Evolutionary conservation across 30 jellyfish, hydroid and myxozoan species (phyloP).

Genomic region (Aurelia aurita): DNA sequence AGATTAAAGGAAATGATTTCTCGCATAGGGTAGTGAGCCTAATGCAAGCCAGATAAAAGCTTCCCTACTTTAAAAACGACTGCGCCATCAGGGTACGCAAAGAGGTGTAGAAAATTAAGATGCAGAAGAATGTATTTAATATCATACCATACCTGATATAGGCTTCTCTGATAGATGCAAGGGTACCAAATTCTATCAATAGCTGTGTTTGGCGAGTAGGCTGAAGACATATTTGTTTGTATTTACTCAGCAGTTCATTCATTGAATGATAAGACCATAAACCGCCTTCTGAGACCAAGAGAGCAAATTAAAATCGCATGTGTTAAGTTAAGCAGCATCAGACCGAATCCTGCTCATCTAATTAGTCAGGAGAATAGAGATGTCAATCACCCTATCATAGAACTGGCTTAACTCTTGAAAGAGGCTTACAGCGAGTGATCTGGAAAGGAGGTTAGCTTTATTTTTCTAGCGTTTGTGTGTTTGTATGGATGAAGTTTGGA

Average conservation of each 20-base stretch:
- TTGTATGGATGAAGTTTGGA: too few species aligned
- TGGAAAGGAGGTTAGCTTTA: conserved; percentile 56
- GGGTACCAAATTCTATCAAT: conserved; percentile 73
- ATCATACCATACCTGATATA: conserved; percentile 50
- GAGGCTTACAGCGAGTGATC: conserved; percentile 57
- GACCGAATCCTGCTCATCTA: conserved; percentile 54
- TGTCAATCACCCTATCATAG: conserved; percentile 52
- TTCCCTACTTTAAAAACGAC: too few species aligned
- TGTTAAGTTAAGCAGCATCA: conserved; percentile 39
- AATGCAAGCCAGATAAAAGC: too few species aligned
- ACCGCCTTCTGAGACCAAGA: conserved; percentile 48
- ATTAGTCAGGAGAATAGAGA: conserved; percentile 25
- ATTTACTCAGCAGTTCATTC: neutral
- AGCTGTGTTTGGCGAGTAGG: conserved; percentile 21
- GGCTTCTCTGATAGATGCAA: conserved; percentile 55
- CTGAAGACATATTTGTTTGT: conserved; percentile 45
- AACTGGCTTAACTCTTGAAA: conserved; percentile 39
- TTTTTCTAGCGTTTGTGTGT: neutral
- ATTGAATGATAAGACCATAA: conserved; percentile 21
- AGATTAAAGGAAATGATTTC: too few species aligned
- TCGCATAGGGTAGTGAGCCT: too few species aligned
- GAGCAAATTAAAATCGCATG: conserved; percentile 65
- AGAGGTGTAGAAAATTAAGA: too few species aligned
- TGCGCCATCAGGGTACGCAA: too few species aligned
- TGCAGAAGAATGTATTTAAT: neutral